Conservation (phyloP, 2,113 vertebrate species). For the Calidris pygmaea region DNA sequence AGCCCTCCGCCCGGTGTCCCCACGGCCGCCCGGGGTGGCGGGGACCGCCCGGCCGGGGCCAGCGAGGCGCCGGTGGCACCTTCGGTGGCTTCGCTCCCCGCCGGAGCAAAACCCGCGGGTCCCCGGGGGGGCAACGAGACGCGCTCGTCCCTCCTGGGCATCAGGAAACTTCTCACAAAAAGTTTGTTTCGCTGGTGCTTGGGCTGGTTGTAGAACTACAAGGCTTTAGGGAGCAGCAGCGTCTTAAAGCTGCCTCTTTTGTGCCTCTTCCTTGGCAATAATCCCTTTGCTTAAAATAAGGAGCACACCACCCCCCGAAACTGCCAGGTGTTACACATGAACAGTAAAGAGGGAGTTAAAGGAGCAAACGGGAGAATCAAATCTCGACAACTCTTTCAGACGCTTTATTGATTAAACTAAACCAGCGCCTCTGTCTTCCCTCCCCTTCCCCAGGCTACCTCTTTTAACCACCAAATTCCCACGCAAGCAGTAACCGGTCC, state of each 20-base stretch:
- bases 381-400: background rate
- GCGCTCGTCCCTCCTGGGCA: background rate
- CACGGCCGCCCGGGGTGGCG: background rate
- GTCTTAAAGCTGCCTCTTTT: constrained; percentile 29
- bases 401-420: background rate
- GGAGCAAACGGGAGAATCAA: background rate
- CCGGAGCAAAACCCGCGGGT: background rate
- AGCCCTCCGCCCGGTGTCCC: background rate
- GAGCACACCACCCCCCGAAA: background rate
- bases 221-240: background rate
- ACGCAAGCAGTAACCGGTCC: background rate
- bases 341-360: background rate
- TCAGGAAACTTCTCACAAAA: background rate
- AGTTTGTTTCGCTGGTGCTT: background rate
- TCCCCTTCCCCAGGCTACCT: background rate
- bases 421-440: background rate
- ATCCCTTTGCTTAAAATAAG: constrained; percentile 14
- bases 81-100: background rate
- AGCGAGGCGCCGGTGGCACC: background rate
- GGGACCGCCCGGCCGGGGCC: background rate
- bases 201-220: background rate
- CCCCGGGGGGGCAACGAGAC: no score
- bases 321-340: background rate
- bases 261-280: constrained; percentile 33
- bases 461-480: background rate